Percentiles rank a stretch among this genome's conserved stretches.
phyloP scores from a whole-genome alignment of 2,113 vertebrate genomes.

The Xyliphius kryptos region DNA sequence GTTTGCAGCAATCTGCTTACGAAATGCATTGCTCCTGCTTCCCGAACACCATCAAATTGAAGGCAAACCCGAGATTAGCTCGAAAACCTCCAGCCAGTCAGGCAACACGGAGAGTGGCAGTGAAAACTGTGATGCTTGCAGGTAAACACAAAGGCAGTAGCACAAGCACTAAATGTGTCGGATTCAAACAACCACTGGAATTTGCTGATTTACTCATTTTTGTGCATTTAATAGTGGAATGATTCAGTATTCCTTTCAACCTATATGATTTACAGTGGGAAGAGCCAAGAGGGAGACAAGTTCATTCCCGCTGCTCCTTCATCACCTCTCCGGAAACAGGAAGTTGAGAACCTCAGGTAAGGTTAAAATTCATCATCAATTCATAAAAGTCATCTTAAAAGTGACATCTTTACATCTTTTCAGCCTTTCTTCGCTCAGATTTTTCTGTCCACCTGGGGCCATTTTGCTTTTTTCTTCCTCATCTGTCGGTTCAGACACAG shows the following conservation, averaged over 20 bases:
- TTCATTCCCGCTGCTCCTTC: conserved; percentile 91
- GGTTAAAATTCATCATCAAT: neutral
- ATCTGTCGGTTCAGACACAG: conserved; percentile 15
- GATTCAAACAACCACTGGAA: too few species aligned
- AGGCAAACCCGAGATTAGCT: conserved; percentile 77
- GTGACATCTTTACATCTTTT: too few species aligned
- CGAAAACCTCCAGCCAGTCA: conserved; percentile 76
- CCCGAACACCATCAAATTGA: conserved; percentile 82
- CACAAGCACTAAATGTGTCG: neutral
- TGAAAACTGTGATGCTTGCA: conserved; percentile 89
- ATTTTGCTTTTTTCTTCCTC: too few species aligned
- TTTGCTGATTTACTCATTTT: too few species aligned
- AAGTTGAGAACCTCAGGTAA: conserved; percentile 95
- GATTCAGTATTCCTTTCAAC: neutral
- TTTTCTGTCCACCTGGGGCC: too few species aligned
- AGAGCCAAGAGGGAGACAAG: conserved; percentile 91
- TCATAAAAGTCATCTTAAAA: too few species aligned
- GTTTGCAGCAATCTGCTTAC: conserved; percentile 94
- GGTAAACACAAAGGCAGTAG: too few species aligned
- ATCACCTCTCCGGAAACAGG: conserved; percentile 88
- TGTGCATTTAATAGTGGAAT: too few species aligned
- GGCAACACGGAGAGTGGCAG: conserved; percentile 76
- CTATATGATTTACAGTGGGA: conserved; percentile 74
- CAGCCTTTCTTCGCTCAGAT: too few species aligned
- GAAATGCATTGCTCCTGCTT: conserved; percentile 87